phyloP scores from a whole-genome alignment of 2,797 vertebrate genomes.

The Neosilurus hyrtlii region DNA sequence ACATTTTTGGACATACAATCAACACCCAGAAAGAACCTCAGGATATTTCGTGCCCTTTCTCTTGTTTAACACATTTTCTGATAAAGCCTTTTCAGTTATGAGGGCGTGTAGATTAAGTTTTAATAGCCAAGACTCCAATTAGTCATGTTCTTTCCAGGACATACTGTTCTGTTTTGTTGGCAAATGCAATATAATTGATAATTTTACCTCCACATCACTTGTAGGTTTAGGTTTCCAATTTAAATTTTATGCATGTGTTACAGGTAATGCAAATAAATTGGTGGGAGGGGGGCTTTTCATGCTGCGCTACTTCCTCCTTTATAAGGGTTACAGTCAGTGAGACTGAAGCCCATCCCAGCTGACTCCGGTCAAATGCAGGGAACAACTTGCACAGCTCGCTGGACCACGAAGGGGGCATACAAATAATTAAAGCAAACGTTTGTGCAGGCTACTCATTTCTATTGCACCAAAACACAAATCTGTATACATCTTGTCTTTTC shows the following conservation, averaged over 20 bases:
- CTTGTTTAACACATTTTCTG: not conserved
- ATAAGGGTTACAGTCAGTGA: too few species aligned
- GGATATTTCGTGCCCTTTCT: not conserved
- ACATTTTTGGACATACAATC: not conserved
- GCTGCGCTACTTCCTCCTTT: too few species aligned
- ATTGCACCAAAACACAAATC: not conserved
- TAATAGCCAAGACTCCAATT: not conserved
- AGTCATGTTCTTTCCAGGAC: not conserved
- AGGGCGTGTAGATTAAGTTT: not conserved
- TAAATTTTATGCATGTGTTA: not conserved
- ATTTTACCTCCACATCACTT: not conserved
- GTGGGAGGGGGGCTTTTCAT: too few species aligned
- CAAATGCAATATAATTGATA: not conserved
- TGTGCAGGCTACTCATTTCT: not conserved
- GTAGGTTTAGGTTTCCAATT: not conserved
- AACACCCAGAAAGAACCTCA: not conserved
- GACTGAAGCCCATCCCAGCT: too few species aligned
- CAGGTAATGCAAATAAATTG: not conserved
- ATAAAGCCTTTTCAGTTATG: not conserved
- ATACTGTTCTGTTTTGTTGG: not conserved
- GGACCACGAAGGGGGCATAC: not conserved
- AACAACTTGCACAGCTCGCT: too few species aligned
- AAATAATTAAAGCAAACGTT: not conserved
- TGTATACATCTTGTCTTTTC: not conserved
- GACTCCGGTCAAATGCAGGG: too few species aligned